A percentile compares a stretch with the other conserved stretches of the same genome.
Evolutionary conservation across 2,888 invertebrate genomes (phyloP).

Genomic region (Iselma pallidipennis): DNA sequence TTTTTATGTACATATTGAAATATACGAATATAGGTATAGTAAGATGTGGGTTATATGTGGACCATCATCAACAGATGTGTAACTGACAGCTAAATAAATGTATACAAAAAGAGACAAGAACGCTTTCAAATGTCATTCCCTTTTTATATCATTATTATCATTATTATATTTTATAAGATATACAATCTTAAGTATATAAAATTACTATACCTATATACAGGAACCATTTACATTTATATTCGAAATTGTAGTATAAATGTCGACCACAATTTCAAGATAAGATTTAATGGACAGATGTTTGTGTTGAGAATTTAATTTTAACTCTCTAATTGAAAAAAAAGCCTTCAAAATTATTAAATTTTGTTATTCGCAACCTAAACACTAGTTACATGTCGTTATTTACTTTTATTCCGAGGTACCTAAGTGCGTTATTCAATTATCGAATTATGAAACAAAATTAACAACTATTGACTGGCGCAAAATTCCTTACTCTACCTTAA

Average conservation of each 20-base stretch:
- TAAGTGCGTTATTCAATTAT: too few species aligned
- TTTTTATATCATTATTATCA: conserved; percentile 7
- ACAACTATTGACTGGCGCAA: too few species aligned
- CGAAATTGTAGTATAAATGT: conserved; percentile 51
- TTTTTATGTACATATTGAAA: too few species aligned
- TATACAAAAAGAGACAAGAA: conserved; percentile 24
- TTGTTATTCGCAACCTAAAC: neutral
- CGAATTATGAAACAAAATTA: too few species aligned
- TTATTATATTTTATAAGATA: conserved; percentile 24
- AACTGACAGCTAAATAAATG: conserved; percentile 48
- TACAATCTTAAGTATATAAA: conserved; percentile 49
- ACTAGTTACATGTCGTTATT: too few species aligned
- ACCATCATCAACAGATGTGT: conserved; percentile 36
- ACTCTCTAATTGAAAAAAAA: neutral
- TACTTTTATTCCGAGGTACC: too few species aligned
- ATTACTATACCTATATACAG: conserved; percentile 52
- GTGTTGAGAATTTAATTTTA: conserved; percentile 16
- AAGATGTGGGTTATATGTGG: conserved; percentile 13
- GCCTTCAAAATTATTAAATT: neutral
- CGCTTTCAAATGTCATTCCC: conserved; percentile 45
- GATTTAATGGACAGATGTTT: conserved; percentile 34
- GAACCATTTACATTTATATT: conserved; percentile 41
- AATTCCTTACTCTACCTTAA: too few species aligned
- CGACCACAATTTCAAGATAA: conserved; percentile 33
- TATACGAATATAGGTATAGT: neutral